These are phyloP conservation scores for Zygaena filipendulae DNA, from an alignment of 2,888 invertebrate genomes.

Conservation along the genomic window DNA sequence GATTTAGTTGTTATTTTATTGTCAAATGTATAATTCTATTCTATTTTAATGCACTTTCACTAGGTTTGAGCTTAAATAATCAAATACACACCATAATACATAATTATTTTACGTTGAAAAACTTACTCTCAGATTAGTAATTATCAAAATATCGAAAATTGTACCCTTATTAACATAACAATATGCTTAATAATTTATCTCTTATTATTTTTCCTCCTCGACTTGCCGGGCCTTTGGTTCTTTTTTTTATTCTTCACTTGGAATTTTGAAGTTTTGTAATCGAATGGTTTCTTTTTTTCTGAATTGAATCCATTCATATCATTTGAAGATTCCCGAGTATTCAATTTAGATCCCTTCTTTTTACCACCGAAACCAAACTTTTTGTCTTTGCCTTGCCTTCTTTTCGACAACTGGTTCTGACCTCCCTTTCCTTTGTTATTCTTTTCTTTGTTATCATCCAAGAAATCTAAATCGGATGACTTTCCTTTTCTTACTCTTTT, in stretches of 20 bases:
- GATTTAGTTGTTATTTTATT: no score
- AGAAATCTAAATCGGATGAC: slow-evolving; percentile 81
- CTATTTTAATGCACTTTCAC: no score
- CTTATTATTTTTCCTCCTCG: slow-evolving; percentile 49
- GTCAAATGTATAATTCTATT: no score
- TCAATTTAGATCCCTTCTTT: slow-evolving; percentile 89
- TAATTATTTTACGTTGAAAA: no score
- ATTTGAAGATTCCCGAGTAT: slow-evolving; percentile 83
- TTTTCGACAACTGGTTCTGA: slow-evolving; percentile 46
- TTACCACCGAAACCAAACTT: slow-evolving; percentile 97
- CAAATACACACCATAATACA: no score
- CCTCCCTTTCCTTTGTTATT: slow-evolving; percentile 27
- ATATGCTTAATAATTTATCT: slow-evolving; percentile 30
- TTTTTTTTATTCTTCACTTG: slow-evolving; percentile 46
- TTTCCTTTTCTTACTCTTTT: slow-evolving; percentile 93
- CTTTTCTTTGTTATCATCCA: slow-evolving; percentile 71
- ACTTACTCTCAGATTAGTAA: no score
- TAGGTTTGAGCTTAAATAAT: no score
- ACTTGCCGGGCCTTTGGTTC: slow-evolving; percentile 67
- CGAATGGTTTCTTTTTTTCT: slow-evolving; percentile 38
- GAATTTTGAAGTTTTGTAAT: slow-evolving; percentile 49
- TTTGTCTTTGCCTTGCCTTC: slow-evolving; percentile 77
- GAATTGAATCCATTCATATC: slow-evolving; percentile 71
- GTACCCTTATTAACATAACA: no score
- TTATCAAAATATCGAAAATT: no score